Evolutionary conservation across 2,797 vertebrate genomes (phyloP).

Genomic region (Apodemus agrarius): DNA sequence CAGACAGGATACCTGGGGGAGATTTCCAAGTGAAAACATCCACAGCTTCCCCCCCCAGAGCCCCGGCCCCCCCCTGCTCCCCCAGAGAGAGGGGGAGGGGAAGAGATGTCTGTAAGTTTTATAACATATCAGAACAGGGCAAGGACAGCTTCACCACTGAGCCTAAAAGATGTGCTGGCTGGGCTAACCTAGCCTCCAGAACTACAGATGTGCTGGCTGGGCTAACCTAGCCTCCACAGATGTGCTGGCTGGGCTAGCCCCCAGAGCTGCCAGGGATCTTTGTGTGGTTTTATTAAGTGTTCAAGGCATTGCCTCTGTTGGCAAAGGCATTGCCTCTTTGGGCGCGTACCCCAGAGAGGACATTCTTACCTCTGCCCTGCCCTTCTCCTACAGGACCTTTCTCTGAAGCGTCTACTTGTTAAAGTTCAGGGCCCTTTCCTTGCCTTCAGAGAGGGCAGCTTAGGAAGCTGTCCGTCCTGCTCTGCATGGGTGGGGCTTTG

Average conservation of each 20-base stretch:
- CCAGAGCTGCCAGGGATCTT: background rate
- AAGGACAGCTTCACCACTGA: background rate
- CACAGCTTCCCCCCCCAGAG: too few relatives aligned
- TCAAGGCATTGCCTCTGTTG: background rate
- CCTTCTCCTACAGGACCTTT: background rate
- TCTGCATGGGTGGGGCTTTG: slow-evolving; percentile 42
- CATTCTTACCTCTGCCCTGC: background rate
- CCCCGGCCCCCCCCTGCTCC: too few relatives aligned
- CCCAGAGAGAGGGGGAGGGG: background rate
- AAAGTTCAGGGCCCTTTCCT: background rate
- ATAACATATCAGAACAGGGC: background rate
- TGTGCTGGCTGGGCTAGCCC: background rate
- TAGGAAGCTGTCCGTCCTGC: background rate
- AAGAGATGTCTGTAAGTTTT: background rate
- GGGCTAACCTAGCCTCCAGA: background rate
- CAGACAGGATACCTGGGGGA: background rate
- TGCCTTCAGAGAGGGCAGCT: background rate
- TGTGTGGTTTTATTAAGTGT: background rate
- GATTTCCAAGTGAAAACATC: background rate
- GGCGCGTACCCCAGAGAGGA: background rate
- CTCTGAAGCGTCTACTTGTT: background rate
- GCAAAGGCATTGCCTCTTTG: background rate
- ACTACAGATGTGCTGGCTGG: background rate
- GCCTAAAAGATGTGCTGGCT: background rate
- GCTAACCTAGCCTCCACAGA: background rate